Percentiles rank a stretch among this genome's conserved stretches.
These are phyloP conservation scores for Neolamprologus modestus DNA, from an alignment of 2,113 vertebrate species.

Conservation along the genomic window DNA sequence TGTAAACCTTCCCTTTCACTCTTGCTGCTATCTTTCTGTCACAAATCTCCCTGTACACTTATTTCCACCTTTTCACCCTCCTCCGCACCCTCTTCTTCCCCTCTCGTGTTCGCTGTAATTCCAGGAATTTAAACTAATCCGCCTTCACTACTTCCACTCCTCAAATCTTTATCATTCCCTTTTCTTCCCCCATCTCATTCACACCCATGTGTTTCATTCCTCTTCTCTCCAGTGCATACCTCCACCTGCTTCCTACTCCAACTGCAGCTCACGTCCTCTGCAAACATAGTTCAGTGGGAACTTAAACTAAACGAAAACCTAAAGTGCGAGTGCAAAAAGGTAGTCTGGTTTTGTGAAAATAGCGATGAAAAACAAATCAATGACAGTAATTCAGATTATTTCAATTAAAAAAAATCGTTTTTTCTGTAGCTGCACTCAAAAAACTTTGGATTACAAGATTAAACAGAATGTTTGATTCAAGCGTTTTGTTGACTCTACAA, in stretches of 20 bases:
- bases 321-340: not conserved
- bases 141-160: not conserved
- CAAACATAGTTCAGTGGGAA: not conserved
- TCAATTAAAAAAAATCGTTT: fast-evolving
- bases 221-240: not conserved
- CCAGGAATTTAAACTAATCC: not conserved
- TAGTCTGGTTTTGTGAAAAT: not conserved
- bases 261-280: not conserved
- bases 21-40: not conserved
- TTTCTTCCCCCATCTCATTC: not conserved
- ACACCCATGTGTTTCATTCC: not conserved
- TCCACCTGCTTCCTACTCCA: not conserved
- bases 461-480: not conserved
- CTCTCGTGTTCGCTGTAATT: not conserved
- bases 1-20: not conserved
- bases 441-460: not conserved
- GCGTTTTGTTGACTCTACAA: not conserved
- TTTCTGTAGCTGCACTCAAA: not conserved
- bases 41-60: not conserved
- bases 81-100: not conserved
- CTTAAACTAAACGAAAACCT: fast-evolving
- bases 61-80: not conserved
- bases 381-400: not conserved
- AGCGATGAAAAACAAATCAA: not conserved
- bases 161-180: not conserved